These are phyloP conservation scores for Galerucella pusilla DNA, from an alignment of 2,888 invertebrate species.

Conservation along the genomic window DNA sequence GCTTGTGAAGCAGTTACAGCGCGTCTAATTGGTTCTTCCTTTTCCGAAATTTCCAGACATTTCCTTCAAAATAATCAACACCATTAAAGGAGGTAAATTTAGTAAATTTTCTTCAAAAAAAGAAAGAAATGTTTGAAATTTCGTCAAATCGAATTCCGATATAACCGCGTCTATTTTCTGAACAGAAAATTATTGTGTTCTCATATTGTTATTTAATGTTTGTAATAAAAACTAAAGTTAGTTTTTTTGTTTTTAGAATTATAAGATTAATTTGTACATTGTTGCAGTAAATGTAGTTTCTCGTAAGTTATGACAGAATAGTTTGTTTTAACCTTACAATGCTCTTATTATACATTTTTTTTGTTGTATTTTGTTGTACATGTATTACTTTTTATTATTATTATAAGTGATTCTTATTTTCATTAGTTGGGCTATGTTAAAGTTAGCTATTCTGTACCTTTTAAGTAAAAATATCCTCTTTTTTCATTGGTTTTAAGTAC, in stretches of 20 bases:
- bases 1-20: conserved; percentile 40
- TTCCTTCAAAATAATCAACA: neutral
- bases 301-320: conserved; percentile 43
- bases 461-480: conserved; percentile 14
- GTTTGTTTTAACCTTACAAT: conserved; percentile 43
- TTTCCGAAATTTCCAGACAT: neutral
- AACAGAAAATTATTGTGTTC: conserved; percentile 50
- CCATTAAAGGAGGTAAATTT: neutral
- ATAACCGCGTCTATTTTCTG: conserved; percentile 29
- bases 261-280: conserved; percentile 44
- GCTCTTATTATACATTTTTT: conserved; percentile 26
- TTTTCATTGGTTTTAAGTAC: conserved; percentile 23
- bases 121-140: neutral
- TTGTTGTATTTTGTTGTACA: conserved; percentile 43
- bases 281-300: conserved; percentile 40
- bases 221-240: conserved; percentile 40
- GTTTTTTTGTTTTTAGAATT: conserved; percentile 42
- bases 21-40: neutral
- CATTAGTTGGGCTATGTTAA: conserved; percentile 40
- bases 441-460: conserved; percentile 47
- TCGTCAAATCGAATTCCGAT: neutral
- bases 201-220: conserved; percentile 49
- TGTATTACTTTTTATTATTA: conserved; percentile 45
- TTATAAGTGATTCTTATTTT: conserved; percentile 32
- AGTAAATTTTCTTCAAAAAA: too few species aligned